A percentile compares a stretch with the other conserved stretches of the same genome.
These are phyloP conservation scores for Petrolisthes cinctipes DNA, from an alignment of 2,888 invertebrate genomes.

Conservation along the genomic window DNA sequence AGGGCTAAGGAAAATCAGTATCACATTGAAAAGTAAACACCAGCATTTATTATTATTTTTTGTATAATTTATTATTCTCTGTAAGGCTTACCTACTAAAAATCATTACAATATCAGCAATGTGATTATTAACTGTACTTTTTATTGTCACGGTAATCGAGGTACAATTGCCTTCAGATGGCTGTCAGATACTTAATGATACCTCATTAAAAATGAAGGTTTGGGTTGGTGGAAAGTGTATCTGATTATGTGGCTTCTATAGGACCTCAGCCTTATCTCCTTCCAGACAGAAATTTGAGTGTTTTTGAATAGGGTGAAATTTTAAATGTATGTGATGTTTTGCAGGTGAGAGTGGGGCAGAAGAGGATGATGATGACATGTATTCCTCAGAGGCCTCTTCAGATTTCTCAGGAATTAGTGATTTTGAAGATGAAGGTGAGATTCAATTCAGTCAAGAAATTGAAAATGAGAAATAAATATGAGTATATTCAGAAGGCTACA, in stretches of 20 bases:
- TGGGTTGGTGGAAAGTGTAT: neutral
- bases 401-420: conserved; percentile 67
- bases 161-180: too few relatives aligned
- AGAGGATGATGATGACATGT: conserved; percentile 73
- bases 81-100: too few relatives aligned
- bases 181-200: too few relatives aligned
- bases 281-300: neutral
- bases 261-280: neutral
- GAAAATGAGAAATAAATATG: neutral
- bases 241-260: neutral
- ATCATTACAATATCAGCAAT: too few relatives aligned
- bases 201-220: too few relatives aligned
- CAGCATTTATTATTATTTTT: too few relatives aligned
- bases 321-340: neutral
- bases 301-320: neutral
- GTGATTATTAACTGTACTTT: too few relatives aligned
- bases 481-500: too few relatives aligned
- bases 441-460: neutral
- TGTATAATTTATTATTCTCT: too few relatives aligned
- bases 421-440: conserved; percentile 69
- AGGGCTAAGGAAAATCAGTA: too few relatives aligned
- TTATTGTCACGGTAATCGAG: too few relatives aligned
- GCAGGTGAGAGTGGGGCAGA: conserved; percentile 69
- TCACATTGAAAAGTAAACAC: too few relatives aligned
- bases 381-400: conserved; percentile 70